Percentiles rank a stretch among this genome's conserved stretches.
Evolutionary conservation across 2,797 vertebrate genomes (phyloP).

Genomic region (Alauda arvensis): DNA sequence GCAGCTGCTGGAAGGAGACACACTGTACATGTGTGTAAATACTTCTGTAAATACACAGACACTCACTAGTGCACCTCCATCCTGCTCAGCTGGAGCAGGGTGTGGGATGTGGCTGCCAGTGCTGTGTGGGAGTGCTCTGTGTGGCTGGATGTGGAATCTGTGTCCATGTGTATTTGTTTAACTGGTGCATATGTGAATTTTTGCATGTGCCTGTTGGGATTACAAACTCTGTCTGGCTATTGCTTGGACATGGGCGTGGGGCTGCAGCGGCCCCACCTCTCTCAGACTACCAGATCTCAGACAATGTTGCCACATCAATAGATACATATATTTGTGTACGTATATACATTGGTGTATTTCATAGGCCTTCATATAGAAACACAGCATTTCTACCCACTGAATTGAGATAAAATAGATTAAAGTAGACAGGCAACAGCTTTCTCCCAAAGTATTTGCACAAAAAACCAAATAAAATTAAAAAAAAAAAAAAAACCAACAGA

Average conservation of each 20-base stretch:
- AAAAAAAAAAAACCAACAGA: accelerated
- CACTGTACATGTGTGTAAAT: accelerated
- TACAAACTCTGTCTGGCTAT: not conserved
- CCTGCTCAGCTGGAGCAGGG: not conserved
- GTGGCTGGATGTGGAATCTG: not conserved
- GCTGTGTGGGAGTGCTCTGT: not conserved
- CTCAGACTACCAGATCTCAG: not conserved
- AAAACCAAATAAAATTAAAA: not conserved
- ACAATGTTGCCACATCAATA: not conserved
- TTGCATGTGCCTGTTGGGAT: no score
- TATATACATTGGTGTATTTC: not conserved
- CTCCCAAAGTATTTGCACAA: not conserved
- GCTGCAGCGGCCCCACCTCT: not conserved
- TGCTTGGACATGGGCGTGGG: no score
- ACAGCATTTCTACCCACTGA: not conserved
- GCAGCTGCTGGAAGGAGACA: not conserved
- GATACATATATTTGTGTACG: not conserved
- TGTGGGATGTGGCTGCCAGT: not conserved
- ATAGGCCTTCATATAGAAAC: not conserved
- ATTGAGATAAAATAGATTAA: not conserved
- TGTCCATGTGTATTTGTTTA: not conserved
- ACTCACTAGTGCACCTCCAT: not conserved
- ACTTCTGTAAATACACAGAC: not conserved
- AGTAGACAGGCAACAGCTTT: not conserved
- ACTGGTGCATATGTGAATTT: not conserved